Percentiles rank a stretch among this genome's conserved stretches.
These are phyloP conservation scores for Paramisgurnus dabryanus DNA, from an alignment of 2,113 vertebrate genomes.

Conservation along the genomic window DNA sequence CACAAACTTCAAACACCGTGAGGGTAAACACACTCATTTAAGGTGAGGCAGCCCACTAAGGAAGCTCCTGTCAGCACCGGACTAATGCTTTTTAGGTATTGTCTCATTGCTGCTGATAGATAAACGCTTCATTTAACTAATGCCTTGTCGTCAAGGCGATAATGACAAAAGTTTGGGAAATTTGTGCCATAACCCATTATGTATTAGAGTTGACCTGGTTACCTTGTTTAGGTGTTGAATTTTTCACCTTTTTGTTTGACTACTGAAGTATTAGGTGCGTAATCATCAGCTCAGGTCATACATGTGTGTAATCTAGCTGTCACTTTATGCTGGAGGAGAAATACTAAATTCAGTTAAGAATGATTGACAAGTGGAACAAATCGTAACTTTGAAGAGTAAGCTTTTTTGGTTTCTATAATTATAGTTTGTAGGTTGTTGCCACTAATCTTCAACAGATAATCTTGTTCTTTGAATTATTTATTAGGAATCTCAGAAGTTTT, in stretches of 20 bases:
- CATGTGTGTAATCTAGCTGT: slow-evolving; percentile 44
- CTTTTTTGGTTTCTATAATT: slow-evolving; percentile 38
- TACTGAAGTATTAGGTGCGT: slow-evolving; percentile 22
- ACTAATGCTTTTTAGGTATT: background rate
- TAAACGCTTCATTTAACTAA: slow-evolving; percentile 16
- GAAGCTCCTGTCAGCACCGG: background rate
- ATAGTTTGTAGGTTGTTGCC: slow-evolving; percentile 28
- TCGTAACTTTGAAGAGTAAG: slow-evolving; percentile 39
- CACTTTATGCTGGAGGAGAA: slow-evolving; percentile 37
- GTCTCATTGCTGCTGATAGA: background rate
- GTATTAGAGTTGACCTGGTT: background rate
- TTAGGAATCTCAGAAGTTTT: background rate
- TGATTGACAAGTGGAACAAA: slow-evolving; percentile 50
- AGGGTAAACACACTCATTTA: background rate
- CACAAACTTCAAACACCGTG: background rate
- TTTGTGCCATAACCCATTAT: background rate
- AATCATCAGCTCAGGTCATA: slow-evolving; percentile 18
- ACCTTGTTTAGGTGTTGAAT: slow-evolving; percentile 26
- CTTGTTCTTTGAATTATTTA: slow-evolving; percentile 14
- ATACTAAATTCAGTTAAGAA: slow-evolving; percentile 5
- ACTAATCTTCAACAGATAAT: slow-evolving; percentile 35
- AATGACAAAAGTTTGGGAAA: slow-evolving; percentile 17
- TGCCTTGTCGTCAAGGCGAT: slow-evolving; percentile 30
- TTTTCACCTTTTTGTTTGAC: background rate
- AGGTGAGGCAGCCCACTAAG: background rate